Evolutionary conservation across 2,113 vertebrate genomes (phyloP), one percentile per base, ranked within the genome.

Genomic region (Setophaga coronata): DNA sequence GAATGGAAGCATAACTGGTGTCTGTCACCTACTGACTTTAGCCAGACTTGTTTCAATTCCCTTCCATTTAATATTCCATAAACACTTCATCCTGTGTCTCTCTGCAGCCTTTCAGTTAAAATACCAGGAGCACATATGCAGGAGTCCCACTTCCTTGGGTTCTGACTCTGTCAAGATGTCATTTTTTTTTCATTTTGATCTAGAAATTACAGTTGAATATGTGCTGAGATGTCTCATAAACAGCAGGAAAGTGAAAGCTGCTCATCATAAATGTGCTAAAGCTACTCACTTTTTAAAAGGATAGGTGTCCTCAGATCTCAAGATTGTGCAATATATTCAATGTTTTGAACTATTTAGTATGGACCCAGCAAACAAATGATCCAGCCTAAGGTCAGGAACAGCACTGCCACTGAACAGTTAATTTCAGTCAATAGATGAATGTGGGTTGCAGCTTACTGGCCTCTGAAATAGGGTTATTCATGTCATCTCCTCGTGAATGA

Each of bases 231-330:
- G 36, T 31, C 62, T 82, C 54, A 28, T 6, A 14, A 50, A 56
- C 21, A 82, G 72, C 54, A 50, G 50, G 51, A 58, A 91, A 43
- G 72, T 23, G 51, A 51, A 85, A 87, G 47, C 8, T 67, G 33
- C 43, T 67, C 51, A 51, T 28, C 33, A 15, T 3, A 51, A 65
- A 58, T 2, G 9, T 13, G 43, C 50, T 33, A 53, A 73, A 78
- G 43, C 12, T 57, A 11, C 54, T 19, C 45, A 36, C 18, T 62
- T 89, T 53, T 40, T 13, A 21, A 73, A 54, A 38, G 7, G 20
- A 38, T 0, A 15, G 0, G 6, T 8, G 3, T 15, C 43, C 24
- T n/a, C 42, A 26, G 5, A 6, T 66, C 51, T 71, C 40, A 29
- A 17, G 78, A 53, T 1, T 48, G 48, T 29, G 14, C n/a, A 66